These are phyloP conservation scores for Lordiphosa fenestrarum DNA, from an alignment of 2,888 invertebrate genomes.

Conservation along the genomic window DNA sequence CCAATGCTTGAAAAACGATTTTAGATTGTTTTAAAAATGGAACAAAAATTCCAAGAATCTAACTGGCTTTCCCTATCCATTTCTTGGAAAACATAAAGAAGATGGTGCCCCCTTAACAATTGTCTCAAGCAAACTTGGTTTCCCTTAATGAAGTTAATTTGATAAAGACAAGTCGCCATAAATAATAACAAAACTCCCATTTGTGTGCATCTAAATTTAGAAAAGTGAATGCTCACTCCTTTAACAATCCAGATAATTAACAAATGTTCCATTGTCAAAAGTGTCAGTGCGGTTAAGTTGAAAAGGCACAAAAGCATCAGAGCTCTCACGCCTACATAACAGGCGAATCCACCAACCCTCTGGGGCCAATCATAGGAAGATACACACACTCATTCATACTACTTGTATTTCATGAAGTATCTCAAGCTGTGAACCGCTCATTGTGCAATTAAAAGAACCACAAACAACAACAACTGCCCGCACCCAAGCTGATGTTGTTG, in stretches of 20 bases:
- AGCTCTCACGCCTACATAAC: slow-evolving; percentile 37
- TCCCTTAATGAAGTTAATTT: slow-evolving; percentile 10
- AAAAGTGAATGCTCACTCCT: slow-evolving; percentile 13
- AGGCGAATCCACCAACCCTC: background rate
- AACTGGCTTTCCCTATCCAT: too few relatives aligned
- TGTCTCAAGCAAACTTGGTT: background rate
- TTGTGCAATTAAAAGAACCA: slow-evolving; percentile 60
- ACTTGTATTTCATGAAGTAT: slow-evolving; percentile 20
- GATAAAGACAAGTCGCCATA: slow-evolving; percentile 10
- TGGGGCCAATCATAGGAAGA: slow-evolving; percentile 19
- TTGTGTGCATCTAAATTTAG: slow-evolving; percentile 57
- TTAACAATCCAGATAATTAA: slow-evolving; percentile 56
- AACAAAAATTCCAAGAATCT: too few relatives aligned
- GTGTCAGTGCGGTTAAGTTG: slow-evolving; percentile 71
- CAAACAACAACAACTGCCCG: slow-evolving; percentile 46
- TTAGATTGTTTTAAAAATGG: too few relatives aligned
- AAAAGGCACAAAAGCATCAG: slow-evolving; percentile 50
- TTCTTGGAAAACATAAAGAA: too few relatives aligned
- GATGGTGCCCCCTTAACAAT: too few relatives aligned
- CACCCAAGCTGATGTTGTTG: slow-evolving; percentile 46
- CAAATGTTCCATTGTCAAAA: slow-evolving; percentile 55
- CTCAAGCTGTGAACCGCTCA: slow-evolving; percentile 51
- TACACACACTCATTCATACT: slow-evolving; percentile 5
- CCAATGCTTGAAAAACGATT: too few relatives aligned
- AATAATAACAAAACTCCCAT: slow-evolving; percentile 21